A percentile compares a stretch with the other conserved stretches of the same genome.
These are phyloP conservation scores for Lordiphosa stackelbergi DNA, from an alignment of 1,140 invertebrate genomes.

Conservation along the genomic window DNA sequence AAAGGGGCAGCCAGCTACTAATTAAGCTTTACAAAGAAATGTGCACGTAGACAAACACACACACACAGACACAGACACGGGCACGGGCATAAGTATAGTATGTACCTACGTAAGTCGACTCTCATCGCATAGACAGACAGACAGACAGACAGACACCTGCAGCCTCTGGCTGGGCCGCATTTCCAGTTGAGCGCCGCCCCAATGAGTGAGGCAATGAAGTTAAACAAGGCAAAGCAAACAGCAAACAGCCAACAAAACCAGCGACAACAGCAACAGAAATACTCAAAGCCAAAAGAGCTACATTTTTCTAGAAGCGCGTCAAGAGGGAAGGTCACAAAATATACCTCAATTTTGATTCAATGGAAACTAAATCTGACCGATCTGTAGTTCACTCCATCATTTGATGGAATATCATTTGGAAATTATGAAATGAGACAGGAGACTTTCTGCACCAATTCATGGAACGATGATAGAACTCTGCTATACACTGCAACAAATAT, in stretches of 20 bases:
- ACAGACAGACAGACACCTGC: constrained; percentile 54
- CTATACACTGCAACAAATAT: too few relatives aligned
- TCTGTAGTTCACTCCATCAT: too few relatives aligned
- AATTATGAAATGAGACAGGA: too few relatives aligned
- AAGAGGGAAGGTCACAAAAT: too few relatives aligned
- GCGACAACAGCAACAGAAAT: constrained; percentile 34
- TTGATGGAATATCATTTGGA: too few relatives aligned
- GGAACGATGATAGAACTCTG: too few relatives aligned
- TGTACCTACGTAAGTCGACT: constrained; percentile 9
- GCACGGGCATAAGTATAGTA: constrained; percentile 3
- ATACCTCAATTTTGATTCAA: too few relatives aligned
- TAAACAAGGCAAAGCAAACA: constrained; percentile 26
- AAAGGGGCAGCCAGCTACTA: constrained; percentile 52
- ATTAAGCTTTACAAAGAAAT: constrained; percentile 60
- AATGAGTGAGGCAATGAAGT: constrained; percentile 66
- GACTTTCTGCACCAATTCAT: too few relatives aligned
- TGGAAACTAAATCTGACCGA: too few relatives aligned
- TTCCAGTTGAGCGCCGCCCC: constrained; percentile 70
- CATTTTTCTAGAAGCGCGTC: too few relatives aligned
- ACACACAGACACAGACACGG: too few relatives aligned
- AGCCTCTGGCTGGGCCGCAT: constrained; percentile 55
- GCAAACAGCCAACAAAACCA: constrained; percentile 26
- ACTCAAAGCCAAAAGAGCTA: background rate
- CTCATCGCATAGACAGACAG: constrained; percentile 27
- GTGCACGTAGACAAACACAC: constrained; percentile 12